Conservation (phyloP, 2,797 vertebrate species). For the Chrysocyon brachyurus region DNA sequence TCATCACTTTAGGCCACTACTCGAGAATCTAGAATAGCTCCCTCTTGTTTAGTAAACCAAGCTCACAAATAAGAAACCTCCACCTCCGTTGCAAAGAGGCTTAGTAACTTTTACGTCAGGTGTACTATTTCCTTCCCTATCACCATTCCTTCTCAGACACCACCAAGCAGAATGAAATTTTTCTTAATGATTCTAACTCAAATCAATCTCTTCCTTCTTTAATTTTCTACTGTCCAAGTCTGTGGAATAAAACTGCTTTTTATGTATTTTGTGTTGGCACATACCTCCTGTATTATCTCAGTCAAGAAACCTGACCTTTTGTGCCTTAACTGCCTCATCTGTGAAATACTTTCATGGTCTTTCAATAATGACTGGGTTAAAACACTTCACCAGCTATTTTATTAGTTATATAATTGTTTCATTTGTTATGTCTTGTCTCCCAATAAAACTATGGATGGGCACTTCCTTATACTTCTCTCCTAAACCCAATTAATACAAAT, state of each 20-base stretch:
- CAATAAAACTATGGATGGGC: not conserved
- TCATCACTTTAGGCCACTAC: slow-evolving; percentile 1
- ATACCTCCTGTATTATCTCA: not conserved
- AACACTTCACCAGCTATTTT: not conserved
- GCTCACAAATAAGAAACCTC: not conserved
- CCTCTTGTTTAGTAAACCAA: slow-evolving; percentile 49
- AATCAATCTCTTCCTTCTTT: not conserved
- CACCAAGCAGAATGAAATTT: slow-evolving; percentile 23
- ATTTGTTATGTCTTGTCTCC: not conserved
- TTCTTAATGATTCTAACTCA: not conserved
- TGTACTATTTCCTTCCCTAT: slow-evolving; percentile 30
- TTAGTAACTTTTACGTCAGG: not conserved
- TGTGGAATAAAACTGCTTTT: slow-evolving; percentile 49
- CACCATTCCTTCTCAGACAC: not conserved
- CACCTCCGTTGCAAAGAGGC: not conserved
- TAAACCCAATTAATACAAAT: slow-evolving; percentile 18
- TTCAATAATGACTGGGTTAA: slow-evolving; percentile 24
- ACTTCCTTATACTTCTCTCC: not conserved
- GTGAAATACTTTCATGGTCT: slow-evolving; percentile 37
- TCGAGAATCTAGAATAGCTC: slow-evolving; percentile 37
- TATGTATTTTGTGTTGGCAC: slow-evolving; percentile 9
- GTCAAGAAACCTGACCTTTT: slow-evolving; percentile 46
- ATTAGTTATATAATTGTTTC: slow-evolving; percentile 29
- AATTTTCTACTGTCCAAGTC: slow-evolving; percentile 22
- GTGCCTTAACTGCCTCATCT: not conserved